A percentile compares a stretch with the other conserved stretches of the same genome.
These are phyloP conservation scores for Digitonthophagus gazella DNA, from an alignment of 2,888 invertebrate genomes.

Conservation along the genomic window DNA sequence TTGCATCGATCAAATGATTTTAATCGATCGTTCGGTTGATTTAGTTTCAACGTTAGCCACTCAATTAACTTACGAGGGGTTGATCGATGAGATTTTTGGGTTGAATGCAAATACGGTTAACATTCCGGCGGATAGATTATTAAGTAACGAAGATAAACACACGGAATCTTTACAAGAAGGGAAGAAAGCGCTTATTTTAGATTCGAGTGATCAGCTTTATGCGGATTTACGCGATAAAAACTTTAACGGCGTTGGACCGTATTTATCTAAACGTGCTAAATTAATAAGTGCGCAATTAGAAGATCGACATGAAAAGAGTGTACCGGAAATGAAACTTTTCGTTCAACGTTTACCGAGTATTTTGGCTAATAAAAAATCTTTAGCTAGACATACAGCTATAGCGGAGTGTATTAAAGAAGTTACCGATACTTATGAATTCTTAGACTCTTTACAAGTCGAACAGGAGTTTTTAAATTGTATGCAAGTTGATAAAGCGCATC, in stretches of 20 bases:
- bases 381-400: slow-evolving; percentile 87
- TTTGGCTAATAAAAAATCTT: slow-evolving; percentile 79
- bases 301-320: slow-evolving; percentile 83
- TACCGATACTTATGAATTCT: slow-evolving; percentile 52
- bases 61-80: slow-evolving; percentile 95
- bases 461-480: slow-evolving; percentile 91
- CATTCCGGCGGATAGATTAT: slow-evolving; percentile 83
- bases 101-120: slow-evolving; percentile 78
- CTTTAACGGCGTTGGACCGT: slow-evolving; percentile 82
- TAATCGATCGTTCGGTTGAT: slow-evolving; percentile 90
- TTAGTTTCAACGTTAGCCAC: slow-evolving; percentile 88
- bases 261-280: slow-evolving; percentile 82
- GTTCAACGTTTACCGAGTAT: slow-evolving; percentile 87
- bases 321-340: slow-evolving; percentile 93
- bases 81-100: slow-evolving; percentile 93
- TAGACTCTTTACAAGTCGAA: slow-evolving; percentile 58
- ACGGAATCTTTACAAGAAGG: slow-evolving; percentile 61
- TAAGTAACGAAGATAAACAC: slow-evolving; percentile 62
- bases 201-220: slow-evolving; percentile 86
- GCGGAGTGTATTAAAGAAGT: slow-evolving; percentile 91
- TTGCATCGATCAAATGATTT: slow-evolving; percentile 79
- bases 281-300: slow-evolving; percentile 81
- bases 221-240: slow-evolving; percentile 89
- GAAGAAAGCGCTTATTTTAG: slow-evolving; percentile 75
- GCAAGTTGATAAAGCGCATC: slow-evolving; percentile 84